A percentile compares a stretch with the other conserved stretches of the same genome.
phyloP scores from a whole-genome alignment of 2,888 invertebrate genomes.

The Anaspis maculata region DNA sequence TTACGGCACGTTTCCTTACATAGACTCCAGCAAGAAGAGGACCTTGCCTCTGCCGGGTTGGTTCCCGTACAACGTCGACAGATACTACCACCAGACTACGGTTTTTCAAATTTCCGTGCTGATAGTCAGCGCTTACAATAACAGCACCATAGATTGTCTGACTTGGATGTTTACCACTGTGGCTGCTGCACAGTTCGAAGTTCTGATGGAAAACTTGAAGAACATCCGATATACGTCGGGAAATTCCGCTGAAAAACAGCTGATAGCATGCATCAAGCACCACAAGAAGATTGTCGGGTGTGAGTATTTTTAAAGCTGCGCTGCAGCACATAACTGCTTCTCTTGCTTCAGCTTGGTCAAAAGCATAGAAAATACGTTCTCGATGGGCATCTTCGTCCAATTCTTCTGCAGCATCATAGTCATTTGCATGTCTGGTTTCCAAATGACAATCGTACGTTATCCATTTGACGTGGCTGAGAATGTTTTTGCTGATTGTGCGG shows the following conservation, averaged over 20 bases:
- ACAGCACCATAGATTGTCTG: conserved; percentile 5
- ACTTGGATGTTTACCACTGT: conserved; percentile 3
- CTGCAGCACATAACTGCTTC: neutral
- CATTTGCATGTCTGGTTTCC: conserved; percentile 12
- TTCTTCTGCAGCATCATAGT: conserved; percentile 12
- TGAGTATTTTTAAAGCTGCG: neutral
- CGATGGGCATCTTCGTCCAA: conserved; percentile 9
- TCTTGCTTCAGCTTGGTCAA: conserved; percentile 5
- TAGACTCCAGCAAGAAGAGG: neutral
- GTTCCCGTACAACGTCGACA: conserved; percentile 3
- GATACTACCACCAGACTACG: conserved; percentile 5
- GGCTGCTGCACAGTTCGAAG: conserved; percentile 5
- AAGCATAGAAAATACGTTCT: conserved; percentile 6
- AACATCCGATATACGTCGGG: conserved; percentile 3
- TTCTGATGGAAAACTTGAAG: conserved; percentile 7
- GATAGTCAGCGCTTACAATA: conserved; percentile 5
- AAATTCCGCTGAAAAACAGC: neutral
- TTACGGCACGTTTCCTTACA: neutral
- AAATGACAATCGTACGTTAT: conserved; percentile 8
- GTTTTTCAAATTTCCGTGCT: conserved; percentile 6
- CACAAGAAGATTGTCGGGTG: conserved; percentile 6
- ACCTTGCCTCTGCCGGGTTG: conserved; percentile 7
- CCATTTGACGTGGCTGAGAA: too few species aligned
- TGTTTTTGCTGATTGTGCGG: too few species aligned
- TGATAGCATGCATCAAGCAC: conserved; percentile 4